Conservation (phyloP, 53 echinoderm and acorn worm species). For the Patiria pectinifera region DNA sequence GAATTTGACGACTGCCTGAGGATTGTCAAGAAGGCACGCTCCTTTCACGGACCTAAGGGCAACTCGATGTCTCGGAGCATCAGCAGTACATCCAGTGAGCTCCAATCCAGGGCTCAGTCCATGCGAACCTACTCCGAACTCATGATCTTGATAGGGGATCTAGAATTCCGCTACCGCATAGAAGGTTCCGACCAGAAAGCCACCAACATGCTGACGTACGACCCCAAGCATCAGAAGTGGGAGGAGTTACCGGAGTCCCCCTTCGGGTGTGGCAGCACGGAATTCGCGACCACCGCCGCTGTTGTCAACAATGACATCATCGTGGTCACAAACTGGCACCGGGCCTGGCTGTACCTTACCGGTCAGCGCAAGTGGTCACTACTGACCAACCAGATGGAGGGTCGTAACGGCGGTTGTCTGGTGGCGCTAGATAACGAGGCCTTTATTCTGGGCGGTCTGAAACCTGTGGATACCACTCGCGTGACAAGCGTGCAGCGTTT, state of each 20-base stretch:
- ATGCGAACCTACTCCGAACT: constrained; percentile 55
- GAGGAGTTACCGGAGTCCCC: constrained; percentile 39
- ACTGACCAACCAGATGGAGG: constrained; percentile 18
- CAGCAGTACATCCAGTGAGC: not conserved
- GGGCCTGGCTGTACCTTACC: constrained; percentile 40
- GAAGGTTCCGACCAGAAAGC: not conserved
- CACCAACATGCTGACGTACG: constrained; percentile 35
- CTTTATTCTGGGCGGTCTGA: constrained; percentile 47
- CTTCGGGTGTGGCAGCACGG: not conserved
- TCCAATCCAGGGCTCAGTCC: not conserved
- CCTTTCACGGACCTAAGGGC: constrained; percentile 11
- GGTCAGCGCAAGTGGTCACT: constrained; percentile 50
- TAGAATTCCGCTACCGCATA: constrained; percentile 5
- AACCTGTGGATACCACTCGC: constrained; percentile 4
- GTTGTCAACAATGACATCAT: constrained; percentile 47
- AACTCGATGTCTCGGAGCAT: not conserved
- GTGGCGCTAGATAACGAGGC: constrained; percentile 26
- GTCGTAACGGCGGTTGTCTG: constrained; percentile 48
- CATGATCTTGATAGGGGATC: constrained; percentile 33
- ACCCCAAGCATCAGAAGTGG: constrained; percentile 51
- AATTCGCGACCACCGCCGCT: constrained; percentile 30
- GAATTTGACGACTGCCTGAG: constrained; percentile 24
- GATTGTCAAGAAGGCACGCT: constrained; percentile 48
- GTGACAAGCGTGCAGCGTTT: constrained; percentile 43
- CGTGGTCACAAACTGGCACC: constrained; percentile 34